These are phyloP conservation scores for Chymomyza costata DNA, from an alignment of 1,140 invertebrate genomes.

Conservation along the genomic window DNA sequence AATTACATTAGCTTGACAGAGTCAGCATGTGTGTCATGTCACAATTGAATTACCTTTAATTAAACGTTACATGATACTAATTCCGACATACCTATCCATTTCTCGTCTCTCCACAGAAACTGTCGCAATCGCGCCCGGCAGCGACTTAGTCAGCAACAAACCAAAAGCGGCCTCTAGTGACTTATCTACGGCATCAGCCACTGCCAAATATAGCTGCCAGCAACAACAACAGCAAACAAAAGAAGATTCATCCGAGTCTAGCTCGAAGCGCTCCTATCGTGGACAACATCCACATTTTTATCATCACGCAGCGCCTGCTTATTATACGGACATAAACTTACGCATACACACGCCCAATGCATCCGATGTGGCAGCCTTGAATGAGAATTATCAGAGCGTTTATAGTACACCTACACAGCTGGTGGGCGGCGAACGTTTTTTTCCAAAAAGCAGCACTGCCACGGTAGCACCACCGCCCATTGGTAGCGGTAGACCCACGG, in stretches of 20 bases:
- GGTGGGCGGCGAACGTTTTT: conserved; percentile 49
- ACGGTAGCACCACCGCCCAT: conserved; percentile 31
- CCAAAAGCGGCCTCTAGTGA: conserved; percentile 58
- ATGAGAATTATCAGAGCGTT: conserved; percentile 69
- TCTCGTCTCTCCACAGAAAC: conserved; percentile 40
- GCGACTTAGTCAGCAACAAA: conserved; percentile 1
- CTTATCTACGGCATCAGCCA: conserved; percentile 69
- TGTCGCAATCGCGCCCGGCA: conserved; percentile 4
- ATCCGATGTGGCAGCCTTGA: conserved; percentile 56
- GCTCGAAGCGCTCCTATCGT: conserved; percentile 45
- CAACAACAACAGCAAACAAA: conserved; percentile 30
- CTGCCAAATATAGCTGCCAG: conserved; percentile 74
- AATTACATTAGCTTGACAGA: too few relatives aligned
- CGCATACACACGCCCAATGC: conserved; percentile 64
- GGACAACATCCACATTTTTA: conserved; percentile 70
- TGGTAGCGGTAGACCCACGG: conserved; percentile 4
- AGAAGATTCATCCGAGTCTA: conserved; percentile 42
- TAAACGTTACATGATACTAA: too few relatives aligned
- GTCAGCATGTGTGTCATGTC: too few relatives aligned
- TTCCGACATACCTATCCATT: too few relatives aligned
- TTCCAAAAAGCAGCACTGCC: conserved; percentile 54
- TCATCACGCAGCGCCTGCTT: conserved; percentile 66
- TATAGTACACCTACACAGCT: conserved; percentile 64
- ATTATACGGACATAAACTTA: conserved; percentile 66
- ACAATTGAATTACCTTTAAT: too few relatives aligned